phyloP scores from a whole-genome alignment of 2,888 invertebrate species.

The Microplitis deprimator region DNA sequence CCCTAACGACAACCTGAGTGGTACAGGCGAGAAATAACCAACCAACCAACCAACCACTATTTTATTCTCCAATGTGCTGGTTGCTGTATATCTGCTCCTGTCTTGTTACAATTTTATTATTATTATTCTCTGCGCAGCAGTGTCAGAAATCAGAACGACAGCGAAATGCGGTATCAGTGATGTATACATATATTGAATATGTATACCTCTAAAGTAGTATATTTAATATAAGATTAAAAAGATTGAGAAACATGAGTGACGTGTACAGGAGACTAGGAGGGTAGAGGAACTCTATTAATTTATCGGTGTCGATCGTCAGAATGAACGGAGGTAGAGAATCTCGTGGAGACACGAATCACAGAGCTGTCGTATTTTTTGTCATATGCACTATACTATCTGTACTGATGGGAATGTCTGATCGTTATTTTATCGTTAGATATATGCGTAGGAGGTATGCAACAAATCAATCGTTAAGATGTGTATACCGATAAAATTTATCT shows the following conservation, averaged over 20 bases:
- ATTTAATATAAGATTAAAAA: constrained; percentile 13
- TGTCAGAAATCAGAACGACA: no score
- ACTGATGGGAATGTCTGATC: constrained; percentile 23
- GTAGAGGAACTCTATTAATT: constrained; percentile 25
- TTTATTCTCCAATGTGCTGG: not conserved
- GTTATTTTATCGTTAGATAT: constrained; percentile 26
- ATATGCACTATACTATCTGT: constrained; percentile 5
- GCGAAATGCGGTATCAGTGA: no score
- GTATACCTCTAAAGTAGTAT: no score
- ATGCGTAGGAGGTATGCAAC: constrained; percentile 28
- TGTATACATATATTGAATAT: no score
- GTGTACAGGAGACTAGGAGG: not conserved
- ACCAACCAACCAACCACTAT: not conserved
- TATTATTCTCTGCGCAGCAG: not conserved
- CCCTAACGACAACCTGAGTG: not conserved
- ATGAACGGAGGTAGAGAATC: not conserved
- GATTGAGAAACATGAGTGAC: constrained; percentile 32
- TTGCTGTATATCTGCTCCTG: constrained; percentile 1
- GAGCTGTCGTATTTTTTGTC: constrained; percentile 20
- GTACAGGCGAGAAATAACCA: not conserved
- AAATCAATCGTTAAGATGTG: constrained; percentile 14
- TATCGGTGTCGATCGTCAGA: constrained; percentile 32
- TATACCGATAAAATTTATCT: not conserved
- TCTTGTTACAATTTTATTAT: not conserved
- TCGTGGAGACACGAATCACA: constrained; percentile 26